Evolutionary conservation across 30 jellyfish, hydroid and myxozoan species (phyloP).

Genomic region (Cassiopea xamachana): DNA sequence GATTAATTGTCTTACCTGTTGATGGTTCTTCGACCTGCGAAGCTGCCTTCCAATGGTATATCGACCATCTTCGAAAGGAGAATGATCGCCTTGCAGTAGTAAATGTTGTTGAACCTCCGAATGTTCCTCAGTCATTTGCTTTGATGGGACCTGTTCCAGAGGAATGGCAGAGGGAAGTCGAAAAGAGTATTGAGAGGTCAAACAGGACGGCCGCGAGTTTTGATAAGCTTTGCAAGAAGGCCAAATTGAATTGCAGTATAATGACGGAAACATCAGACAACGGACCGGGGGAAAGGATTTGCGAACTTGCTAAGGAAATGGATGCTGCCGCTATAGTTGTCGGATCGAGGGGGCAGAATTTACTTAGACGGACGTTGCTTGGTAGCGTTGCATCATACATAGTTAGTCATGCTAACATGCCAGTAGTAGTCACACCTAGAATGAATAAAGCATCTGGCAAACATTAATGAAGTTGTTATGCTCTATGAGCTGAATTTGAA

Average conservation of each 20-base stretch:
- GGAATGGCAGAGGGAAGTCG: conserved; percentile 74
- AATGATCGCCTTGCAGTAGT: conserved; percentile 81
- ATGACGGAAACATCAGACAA: conserved; percentile 60
- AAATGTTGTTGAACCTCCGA: conserved; percentile 82
- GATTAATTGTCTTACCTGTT: conserved; percentile 72
- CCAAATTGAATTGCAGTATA: conserved; percentile 48
- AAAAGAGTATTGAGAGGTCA: conserved; percentile 59
- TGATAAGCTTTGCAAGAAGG: conserved; percentile 62
- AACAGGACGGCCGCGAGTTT: conserved; percentile 55
- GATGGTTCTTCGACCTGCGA: conserved; percentile 75
- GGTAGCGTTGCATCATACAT: conserved; percentile 88
- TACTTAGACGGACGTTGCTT: conserved; percentile 80
- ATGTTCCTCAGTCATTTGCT: conserved; percentile 57
- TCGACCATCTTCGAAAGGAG: conserved; percentile 59
- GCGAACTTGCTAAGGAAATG: conserved; percentile 75
- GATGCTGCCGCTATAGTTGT: conserved; percentile 73
- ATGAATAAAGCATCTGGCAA: not conserved
- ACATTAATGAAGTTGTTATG: not conserved
- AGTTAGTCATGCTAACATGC: conserved; percentile 71
- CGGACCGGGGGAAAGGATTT: conserved; percentile 83
- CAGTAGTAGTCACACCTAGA: conserved; percentile 83
- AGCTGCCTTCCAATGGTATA: conserved; percentile 80
- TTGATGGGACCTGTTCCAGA: conserved; percentile 76
- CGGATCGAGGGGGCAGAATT: conserved; percentile 88
- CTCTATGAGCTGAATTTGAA: not conserved